Percentiles rank a stretch among this genome's conserved stretches.
Conservation (phyloP, 2,888 invertebrate species). For the Stenodera caucasica region DNA sequence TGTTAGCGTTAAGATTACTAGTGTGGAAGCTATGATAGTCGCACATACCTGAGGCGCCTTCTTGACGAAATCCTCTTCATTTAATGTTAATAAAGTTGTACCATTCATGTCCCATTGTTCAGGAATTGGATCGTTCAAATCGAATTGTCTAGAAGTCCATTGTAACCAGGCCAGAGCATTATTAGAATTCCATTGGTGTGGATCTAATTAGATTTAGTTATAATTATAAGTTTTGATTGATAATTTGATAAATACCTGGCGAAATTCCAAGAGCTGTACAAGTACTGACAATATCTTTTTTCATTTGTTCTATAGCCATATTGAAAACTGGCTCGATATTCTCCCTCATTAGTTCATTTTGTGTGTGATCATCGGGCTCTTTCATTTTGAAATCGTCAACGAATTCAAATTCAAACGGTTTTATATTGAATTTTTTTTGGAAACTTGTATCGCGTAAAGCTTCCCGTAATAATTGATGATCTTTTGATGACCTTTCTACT, state of each 20-base stretch:
- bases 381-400: conserved; percentile 67
- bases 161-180: conserved; percentile 89
- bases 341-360: conserved; percentile 59
- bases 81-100: conserved; percentile 70
- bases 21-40: neutral
- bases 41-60: conserved; percentile 77
- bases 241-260: conserved; percentile 65
- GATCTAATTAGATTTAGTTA: conserved; percentile 64
- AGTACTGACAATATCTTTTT: conserved; percentile 82
- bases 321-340: conserved; percentile 82
- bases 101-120: conserved; percentile 83
- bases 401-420: conserved; percentile 71
- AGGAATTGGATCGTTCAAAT: conserved; percentile 70
- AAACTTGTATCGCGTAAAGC: conserved; percentile 83
- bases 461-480: conserved; percentile 78
- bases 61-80: conserved; percentile 83
- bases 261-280: conserved; percentile 85
- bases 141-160: conserved; percentile 82
- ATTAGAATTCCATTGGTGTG: conserved; percentile 79
- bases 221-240: neutral
- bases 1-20: neutral
- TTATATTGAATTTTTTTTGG: conserved; percentile 80
- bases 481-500: conserved; percentile 54
- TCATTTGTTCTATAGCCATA: conserved; percentile 83
- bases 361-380: conserved; percentile 59